Base-by-base conservation (phyloP, 2,113 vertebrate genomes). In the Coptodon bakossiorum region DNA sequence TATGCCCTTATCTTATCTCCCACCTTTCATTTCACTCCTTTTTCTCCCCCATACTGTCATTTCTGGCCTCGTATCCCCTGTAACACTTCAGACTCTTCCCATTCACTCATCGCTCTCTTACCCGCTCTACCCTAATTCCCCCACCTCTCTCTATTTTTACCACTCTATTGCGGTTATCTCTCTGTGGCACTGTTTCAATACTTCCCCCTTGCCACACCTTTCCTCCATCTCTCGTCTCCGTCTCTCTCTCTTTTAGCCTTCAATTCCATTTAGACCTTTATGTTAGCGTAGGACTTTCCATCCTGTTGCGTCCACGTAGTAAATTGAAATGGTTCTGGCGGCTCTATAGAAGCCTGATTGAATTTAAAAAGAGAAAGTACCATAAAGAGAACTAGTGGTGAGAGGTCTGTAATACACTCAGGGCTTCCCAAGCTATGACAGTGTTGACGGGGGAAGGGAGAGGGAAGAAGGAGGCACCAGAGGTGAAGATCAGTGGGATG, bases 251-350 rank as follows among this genome's bases (percentile, higher is more conserved):
- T 84, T 80, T 88, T 50, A 29, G 82, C 80, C 83, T 61, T 68
- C 85, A 84, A 82, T 92, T 93, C 85, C 86, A 89, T 93, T 93
- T 88, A 92, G 89, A 90, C 89, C 90, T 91, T 92, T 88, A 93
- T 93, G 94, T 92, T 92, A 88, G 90, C 79, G 34, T 82, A 81
- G 89, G 92, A 85, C 87, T 93, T 93, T 90, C 91, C 80, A 91
- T 96, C 92, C 92, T 90, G 89, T 87, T 86, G 91, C 81, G 11
- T 93, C 85, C 93, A 90, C 90, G 82, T 87, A 92, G 94, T 93
- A 94, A 95, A 95, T 93, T 92, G 93, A 95, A 96, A 95, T 93
- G 91, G 91, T 93, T 94, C 92, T 94, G 82, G 89, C 85, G 89
- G 90, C 91, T 84, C 91, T 81, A 93, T 81, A 91, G 90, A 92